phyloP scores from a whole-genome alignment of 2,113 vertebrate species.

The Chaenogobius annularis region DNA sequence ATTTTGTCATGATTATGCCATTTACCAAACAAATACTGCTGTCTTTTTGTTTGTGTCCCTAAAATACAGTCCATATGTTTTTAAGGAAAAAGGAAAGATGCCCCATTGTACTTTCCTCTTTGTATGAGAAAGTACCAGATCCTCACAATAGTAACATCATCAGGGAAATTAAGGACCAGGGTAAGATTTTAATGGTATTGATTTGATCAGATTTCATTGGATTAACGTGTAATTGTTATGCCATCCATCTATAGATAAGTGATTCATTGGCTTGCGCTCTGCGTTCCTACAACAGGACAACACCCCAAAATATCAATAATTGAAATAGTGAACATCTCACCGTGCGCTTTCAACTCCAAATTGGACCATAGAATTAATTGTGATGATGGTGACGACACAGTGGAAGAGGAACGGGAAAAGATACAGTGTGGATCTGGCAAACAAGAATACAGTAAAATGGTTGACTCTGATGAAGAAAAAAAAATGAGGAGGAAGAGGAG shows the following conservation, averaged over 20 bases:
- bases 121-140: slow-evolving; percentile 65
- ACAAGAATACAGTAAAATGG: slow-evolving; percentile 67
- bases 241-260: slow-evolving; percentile 38
- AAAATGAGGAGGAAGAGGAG: neutral
- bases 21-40: neutral
- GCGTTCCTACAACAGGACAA: slow-evolving; percentile 25
- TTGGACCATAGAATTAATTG: neutral
- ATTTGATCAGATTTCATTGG: too few species aligned
- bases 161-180: slow-evolving; percentile 48
- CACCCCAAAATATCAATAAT: slow-evolving; percentile 54
- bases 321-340: slow-evolving; percentile 54
- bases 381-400: slow-evolving; percentile 3
- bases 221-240: neutral
- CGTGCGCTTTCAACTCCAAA: neutral
- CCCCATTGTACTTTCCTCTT: neutral
- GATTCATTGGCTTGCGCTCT: slow-evolving; percentile 31
- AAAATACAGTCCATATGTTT: neutral
- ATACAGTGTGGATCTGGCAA: slow-evolving; percentile 12
- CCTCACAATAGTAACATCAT: slow-evolving; percentile 69
- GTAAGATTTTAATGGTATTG: slow-evolving; percentile 31
- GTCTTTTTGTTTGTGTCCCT: neutral
- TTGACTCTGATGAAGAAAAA: slow-evolving; percentile 64
- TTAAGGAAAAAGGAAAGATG: slow-evolving; percentile 18
- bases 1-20: neutral
- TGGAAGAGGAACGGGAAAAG: slow-evolving; percentile 6